Evolutionary conservation across 2,113 vertebrate species (phyloP).

Genomic region (Sarotherodon lohbergeri): DNA sequence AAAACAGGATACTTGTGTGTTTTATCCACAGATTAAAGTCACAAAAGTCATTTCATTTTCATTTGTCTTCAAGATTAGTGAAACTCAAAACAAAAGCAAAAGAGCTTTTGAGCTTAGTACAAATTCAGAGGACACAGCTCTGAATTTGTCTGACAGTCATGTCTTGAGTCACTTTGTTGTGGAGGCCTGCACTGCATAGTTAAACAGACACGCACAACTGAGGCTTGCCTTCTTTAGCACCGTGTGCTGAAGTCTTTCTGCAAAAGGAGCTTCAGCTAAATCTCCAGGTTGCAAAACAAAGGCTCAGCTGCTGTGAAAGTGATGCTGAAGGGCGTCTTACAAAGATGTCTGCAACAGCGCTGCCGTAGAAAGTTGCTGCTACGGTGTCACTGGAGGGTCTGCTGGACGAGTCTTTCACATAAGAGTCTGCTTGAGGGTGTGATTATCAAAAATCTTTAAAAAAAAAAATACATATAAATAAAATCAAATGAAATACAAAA

Average conservation of each 20-base stretch:
- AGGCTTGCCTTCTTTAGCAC: background rate
- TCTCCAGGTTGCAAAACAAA: slow-evolving; percentile 27
- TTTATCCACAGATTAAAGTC: background rate
- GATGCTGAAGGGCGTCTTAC: background rate
- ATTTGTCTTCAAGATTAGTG: background rate
- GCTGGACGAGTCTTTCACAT: background rate
- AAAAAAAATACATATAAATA: background rate
- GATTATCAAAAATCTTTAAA: background rate
- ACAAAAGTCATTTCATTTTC: background rate
- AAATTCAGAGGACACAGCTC: background rate
- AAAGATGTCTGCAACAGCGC: slow-evolving; percentile 27
- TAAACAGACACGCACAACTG: slow-evolving; percentile 4
- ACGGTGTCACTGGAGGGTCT: slow-evolving; percentile 9
- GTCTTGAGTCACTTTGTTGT: background rate
- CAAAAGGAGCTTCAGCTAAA: slow-evolving; percentile 12
- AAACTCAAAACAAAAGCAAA: background rate
- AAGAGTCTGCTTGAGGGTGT: background rate
- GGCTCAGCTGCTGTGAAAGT: slow-evolving; percentile 6
- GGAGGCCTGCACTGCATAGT: background rate
- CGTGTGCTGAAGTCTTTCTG: background rate
- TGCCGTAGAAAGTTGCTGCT: slow-evolving; percentile 8
- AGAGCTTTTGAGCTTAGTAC: background rate
- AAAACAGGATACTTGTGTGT: background rate
- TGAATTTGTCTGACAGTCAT: background rate
- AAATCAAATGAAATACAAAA: background rate